These are phyloP conservation scores for Aurelia sp. DNA, from an alignment of 30 jellyfish, hydroid and myxozoan genomes.

Conservation along the genomic window DNA sequence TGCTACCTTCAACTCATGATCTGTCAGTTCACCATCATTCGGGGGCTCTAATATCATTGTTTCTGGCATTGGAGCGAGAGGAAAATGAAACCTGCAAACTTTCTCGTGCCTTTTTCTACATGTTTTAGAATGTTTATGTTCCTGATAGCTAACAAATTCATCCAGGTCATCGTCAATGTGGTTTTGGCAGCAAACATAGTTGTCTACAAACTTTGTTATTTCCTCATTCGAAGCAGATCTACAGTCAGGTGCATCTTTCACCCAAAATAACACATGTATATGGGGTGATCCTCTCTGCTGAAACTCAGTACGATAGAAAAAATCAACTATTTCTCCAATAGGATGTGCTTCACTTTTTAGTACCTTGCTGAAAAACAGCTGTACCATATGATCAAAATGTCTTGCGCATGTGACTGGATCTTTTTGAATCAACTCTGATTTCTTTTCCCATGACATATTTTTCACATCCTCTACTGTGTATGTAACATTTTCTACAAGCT, in stretches of 20 bases:
- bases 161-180: neutral
- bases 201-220: constrained; percentile 22
- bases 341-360: constrained; percentile 26
- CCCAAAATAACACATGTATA: constrained; percentile 44
- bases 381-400: constrained; percentile 25
- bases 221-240: constrained; percentile 6
- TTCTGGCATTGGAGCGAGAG: constrained; percentile 36
- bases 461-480: constrained; percentile 1
- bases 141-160: constrained; percentile 31
- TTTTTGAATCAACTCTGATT: constrained; percentile 9
- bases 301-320: constrained; percentile 24
- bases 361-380: neutral
- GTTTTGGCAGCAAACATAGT: constrained; percentile 7
- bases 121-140: constrained; percentile 68
- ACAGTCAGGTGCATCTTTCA: constrained; percentile 25
- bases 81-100: constrained; percentile 49
- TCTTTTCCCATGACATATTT: constrained; percentile 38
- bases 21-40: neutral
- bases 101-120: constrained; percentile 39
- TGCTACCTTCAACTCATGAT: neutral
- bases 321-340: constrained; percentile 6
- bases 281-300: constrained; percentile 63
- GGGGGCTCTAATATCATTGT: constrained; percentile 24
- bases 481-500: neutral
- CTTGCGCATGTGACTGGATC: constrained; percentile 2